A percentile compares a stretch with the other conserved stretches of the same genome.
phyloP scores from a whole-genome alignment of 2,113 vertebrate genomes.

The Limnothrissa miodon region DNA sequence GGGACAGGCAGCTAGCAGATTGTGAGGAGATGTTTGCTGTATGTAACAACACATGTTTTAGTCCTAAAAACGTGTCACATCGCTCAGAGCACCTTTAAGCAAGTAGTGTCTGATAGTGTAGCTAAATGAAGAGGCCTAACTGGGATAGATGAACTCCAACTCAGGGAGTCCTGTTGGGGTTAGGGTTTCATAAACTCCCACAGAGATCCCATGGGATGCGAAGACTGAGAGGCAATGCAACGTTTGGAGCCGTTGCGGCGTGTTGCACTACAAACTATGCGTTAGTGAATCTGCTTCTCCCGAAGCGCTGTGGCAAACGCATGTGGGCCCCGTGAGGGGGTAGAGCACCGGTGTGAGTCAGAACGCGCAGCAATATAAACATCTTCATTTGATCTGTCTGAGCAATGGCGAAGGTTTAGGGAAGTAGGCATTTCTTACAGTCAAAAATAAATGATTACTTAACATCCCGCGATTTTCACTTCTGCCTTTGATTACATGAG shows the following conservation, averaged over 20 bases:
- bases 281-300: neutral
- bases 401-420: constrained; percentile 54
- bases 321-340: neutral
- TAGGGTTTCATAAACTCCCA: neutral
- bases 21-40: too few relatives aligned
- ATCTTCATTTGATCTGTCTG: constrained; percentile 42
- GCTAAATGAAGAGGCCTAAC: neutral
- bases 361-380: constrained; percentile 46
- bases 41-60: too few relatives aligned
- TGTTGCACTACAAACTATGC: neutral
- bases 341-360: neutral
- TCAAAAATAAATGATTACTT: constrained; percentile 74
- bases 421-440: constrained; percentile 64
- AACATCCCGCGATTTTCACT: constrained; percentile 71
- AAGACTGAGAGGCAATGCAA: neutral
- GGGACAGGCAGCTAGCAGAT: too few relatives aligned
- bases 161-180: neutral
- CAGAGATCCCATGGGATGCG: neutral
- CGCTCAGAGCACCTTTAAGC: too few relatives aligned
- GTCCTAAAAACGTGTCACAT: too few relatives aligned
- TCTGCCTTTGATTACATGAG: constrained; percentile 59
- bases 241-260: neutral
- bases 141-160: neutral
- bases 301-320: neutral
- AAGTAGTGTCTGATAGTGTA: neutral